Percentiles rank a stretch among this genome's conserved stretches.
Conservation (phyloP, 2,797 vertebrate genomes). For the Coilia nasus region DNA sequence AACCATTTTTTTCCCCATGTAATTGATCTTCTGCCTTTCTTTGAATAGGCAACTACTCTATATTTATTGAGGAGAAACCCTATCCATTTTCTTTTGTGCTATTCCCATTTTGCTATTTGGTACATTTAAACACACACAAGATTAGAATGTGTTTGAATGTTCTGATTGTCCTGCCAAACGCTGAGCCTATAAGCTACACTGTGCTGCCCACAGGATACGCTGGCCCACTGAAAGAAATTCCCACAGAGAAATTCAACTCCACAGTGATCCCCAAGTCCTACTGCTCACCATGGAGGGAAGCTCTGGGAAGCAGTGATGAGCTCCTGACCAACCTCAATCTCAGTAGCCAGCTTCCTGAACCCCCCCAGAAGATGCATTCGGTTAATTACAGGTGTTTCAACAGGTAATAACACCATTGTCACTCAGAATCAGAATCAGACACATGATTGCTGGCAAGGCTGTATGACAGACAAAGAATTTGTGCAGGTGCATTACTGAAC, state of each 20-base stretch:
- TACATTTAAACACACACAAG: neutral
- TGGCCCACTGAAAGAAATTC: constrained; percentile 83
- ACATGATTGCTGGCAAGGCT: no score
- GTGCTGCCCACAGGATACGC: constrained; percentile 80
- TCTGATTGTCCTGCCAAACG: neutral
- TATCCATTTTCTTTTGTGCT: no score
- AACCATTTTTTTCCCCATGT: no score
- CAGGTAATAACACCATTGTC: no score
- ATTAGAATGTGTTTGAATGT: neutral
- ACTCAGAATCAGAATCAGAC: no score
- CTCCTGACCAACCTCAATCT: constrained; percentile 52
- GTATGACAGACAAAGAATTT: no score
- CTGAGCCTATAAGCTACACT: neutral
- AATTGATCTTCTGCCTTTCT: no score
- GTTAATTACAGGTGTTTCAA: constrained; percentile 64
- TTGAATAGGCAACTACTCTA: no score
- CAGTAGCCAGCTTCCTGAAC: constrained; percentile 55
- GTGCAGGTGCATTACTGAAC: no score
- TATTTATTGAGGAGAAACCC: no score
- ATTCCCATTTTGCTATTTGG: neutral
- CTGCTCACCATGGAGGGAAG: constrained; percentile 87
- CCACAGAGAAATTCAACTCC: constrained; percentile 90
- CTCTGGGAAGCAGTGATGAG: constrained; percentile 65
- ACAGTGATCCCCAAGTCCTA: constrained; percentile 91
- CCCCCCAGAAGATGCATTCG: constrained; percentile 58